Evolutionary conservation across 2,888 invertebrate genomes (phyloP), one percentile per base, ranked within the genome.

Genomic region (Pegoplata infirma): DNA sequence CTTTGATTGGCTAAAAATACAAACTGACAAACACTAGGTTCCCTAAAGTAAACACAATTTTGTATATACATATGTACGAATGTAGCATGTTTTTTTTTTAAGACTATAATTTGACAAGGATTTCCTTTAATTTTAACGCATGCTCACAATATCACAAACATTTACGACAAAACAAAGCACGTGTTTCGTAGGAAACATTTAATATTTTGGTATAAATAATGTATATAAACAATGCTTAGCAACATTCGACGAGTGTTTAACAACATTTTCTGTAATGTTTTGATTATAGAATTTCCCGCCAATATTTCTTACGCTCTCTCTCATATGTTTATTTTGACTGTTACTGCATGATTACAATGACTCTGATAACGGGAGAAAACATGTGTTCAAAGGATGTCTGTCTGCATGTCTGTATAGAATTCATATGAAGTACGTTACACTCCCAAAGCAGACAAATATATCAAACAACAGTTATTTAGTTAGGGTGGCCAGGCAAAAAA

Each of bases 91-190:
- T n/a, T 28, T 59, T 79, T 67, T 59, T 71, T 66, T 61, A 75
- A 75, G 71, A 75, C 78, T 74, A 46, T 74, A 75, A 71, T 61
- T 68, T 79, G 76, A 75, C 76, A 80, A 81, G 86, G 86, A 87
- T 86, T 85, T 86, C 86, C 84, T 85, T 85, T 83, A 83, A 71
- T 58, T 56, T 71, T 58, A 72, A 46, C 79, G 79, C 79, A 71
- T 79, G 79, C 79, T 47, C 67, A 53, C 23, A 66, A 19, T 32
- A 75, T 64, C 53, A n/a, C 5, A 40, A 40, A 25, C n/a, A 25
- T 76, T 64, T 40, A 63, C 47, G 73, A 55, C 14, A 36, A 71
- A n/a, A 66, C 1, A 23, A 17, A 66, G 8, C 79, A 79, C 79
- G 79, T 79, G 79, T 17, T 36, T 19, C 47, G 32, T 17, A 6